phyloP scores from a whole-genome alignment of 2,113 vertebrate species.

The Ctenomys sociabilis region DNA sequence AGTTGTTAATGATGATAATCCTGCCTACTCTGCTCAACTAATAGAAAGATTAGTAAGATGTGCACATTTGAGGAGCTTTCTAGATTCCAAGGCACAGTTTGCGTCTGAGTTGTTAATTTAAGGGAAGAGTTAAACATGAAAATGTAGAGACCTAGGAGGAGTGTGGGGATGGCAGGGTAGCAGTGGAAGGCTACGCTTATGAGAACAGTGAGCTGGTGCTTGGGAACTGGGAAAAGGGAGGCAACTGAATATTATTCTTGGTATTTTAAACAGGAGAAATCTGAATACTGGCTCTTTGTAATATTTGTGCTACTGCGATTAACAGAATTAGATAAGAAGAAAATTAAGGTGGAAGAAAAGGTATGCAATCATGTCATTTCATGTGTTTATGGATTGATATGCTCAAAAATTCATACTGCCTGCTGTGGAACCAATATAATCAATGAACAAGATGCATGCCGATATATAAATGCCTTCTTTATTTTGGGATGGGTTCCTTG shows the following conservation, averaged over 20 bases:
- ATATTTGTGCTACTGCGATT: constrained; percentile 91
- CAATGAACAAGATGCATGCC: background rate
- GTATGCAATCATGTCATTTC: constrained; percentile 78
- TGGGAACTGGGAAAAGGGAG: background rate
- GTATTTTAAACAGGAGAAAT: constrained; percentile 87
- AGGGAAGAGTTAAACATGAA: background rate
- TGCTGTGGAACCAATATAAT: background rate
- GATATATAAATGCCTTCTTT: background rate
- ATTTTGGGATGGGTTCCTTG: background rate
- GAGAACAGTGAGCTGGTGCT: background rate
- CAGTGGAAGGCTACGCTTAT: background rate
- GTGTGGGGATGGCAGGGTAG: background rate
- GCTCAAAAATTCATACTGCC: background rate
- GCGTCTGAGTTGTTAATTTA: background rate
- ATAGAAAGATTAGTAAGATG: background rate
- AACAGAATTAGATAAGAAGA: constrained; percentile 90
- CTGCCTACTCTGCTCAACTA: background rate
- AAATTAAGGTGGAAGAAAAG: constrained; percentile 93
- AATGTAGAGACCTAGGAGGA: background rate
- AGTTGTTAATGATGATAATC: constrained; percentile 12
- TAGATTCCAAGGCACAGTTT: background rate
- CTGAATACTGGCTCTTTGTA: constrained; percentile 88
- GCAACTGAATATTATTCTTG: background rate
- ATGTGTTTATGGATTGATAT: background rate
- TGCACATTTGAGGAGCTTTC: background rate